Conservation (phyloP, 2,888 invertebrate genomes). For the Watsonalla cultraria region DNA sequence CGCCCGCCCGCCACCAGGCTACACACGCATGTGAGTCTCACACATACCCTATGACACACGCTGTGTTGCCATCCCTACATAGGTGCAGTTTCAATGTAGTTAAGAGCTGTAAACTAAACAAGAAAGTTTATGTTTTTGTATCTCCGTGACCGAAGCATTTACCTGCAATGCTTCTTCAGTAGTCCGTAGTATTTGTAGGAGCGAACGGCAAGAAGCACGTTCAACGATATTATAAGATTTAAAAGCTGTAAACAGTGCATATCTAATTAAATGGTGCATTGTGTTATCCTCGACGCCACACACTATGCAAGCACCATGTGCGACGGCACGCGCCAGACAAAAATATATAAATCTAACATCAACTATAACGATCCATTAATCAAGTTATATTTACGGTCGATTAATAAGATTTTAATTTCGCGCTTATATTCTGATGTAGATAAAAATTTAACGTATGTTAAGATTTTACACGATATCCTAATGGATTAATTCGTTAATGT, state of each 20-base stretch:
- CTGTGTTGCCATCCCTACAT: conserved; percentile 1
- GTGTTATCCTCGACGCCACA: background rate
- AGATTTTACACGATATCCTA: conserved; percentile 8
- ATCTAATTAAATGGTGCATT: too few relatives aligned
- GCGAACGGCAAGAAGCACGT: too few relatives aligned
- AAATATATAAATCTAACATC: background rate
- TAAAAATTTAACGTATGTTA: conserved; percentile 15
- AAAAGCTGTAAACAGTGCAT: too few relatives aligned
- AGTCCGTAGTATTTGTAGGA: too few relatives aligned
- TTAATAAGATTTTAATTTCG: conserved; percentile 13
- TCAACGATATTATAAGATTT: too few relatives aligned
- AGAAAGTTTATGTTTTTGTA: too few relatives aligned
- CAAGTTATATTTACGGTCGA: conserved; percentile 1
- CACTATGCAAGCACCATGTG: background rate
- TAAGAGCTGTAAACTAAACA: too few relatives aligned
- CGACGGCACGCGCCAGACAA: background rate
- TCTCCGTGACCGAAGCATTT: too few relatives aligned
- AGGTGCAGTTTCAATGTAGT: background rate
- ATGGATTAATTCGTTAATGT: too few relatives aligned
- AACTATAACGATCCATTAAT: conserved; percentile 3
- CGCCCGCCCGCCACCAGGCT: conserved; percentile 50
- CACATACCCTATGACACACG: conserved; percentile 1
- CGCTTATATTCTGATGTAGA: conserved; percentile 9
- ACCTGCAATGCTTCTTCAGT: too few relatives aligned
- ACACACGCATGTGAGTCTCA: conserved; percentile 53